Base-by-base conservation (phyloP, 2,888 invertebrate genomes). In the Gandaritis pyraliata region DNA sequence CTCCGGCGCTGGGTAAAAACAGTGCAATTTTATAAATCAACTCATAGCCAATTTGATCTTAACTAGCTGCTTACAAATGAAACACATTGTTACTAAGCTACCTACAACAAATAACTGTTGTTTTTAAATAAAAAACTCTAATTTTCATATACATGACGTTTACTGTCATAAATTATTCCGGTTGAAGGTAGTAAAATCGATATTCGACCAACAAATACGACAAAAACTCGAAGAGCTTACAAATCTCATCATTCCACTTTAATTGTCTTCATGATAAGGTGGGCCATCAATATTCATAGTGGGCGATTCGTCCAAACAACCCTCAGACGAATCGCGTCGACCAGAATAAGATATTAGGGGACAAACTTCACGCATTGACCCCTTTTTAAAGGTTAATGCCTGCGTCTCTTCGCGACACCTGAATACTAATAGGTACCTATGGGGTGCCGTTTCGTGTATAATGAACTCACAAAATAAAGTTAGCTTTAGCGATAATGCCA, bases 301-400 rank as follows among this genome's bases (percentile, higher is more conserved):
- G 70, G 72, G 87, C 86, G 84, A 83, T 82, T 85, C 82, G 80
- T 80, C 77, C 79, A 80, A 83, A 83, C 80, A 79, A 81, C 80
- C 83, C 81, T 81, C 80, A 69, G 79, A 80, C 81, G 84, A 87
- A 86, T 84, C 81, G 69, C 62, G 82, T 77, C 77, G 81, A 72
- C 76, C 78, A 81, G 90, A 90, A 90, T 90, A 90, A 88, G 84
- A 83, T 88, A 90, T 89, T 83, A 89, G 87, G 87, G 87, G 85
- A 82, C 82, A 83, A 73, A 90, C 83, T 90, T 88, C 84, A 89
- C 88, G 86, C 88, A 85, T 86, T 86, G 90, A 90, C 88, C 90
- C 88, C 89, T 90, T 90, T 90, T 90, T 85, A 90, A 88, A 88
- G 89, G 88, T 90, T 89, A 90, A 90, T 89, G 85, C 82, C 81